Percentiles rank a stretch among this genome's conserved stretches.
These are phyloP conservation scores for Platycnemis pennipes DNA, from an alignment of 2,888 invertebrate genomes.

Conservation along the genomic window DNA sequence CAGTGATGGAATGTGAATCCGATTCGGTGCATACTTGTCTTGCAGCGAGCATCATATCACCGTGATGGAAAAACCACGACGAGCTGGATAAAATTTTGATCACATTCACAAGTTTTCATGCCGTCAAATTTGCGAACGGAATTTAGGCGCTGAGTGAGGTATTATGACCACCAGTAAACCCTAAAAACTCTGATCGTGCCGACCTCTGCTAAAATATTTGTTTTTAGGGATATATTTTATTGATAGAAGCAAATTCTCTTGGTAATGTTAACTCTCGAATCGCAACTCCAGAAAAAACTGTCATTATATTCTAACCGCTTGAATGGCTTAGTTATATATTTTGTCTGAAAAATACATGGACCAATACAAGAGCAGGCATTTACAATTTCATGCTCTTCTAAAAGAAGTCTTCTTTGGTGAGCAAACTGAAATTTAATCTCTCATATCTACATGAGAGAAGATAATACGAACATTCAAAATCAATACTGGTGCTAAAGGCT, in stretches of 20 bases:
- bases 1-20: not conserved
- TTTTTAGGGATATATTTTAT: not conserved
- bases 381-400: no score
- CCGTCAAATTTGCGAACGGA: not conserved
- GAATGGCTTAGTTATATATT: no score
- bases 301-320: no score
- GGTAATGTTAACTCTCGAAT: no score
- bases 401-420: no score
- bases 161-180: not conserved
- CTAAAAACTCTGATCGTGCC: not conserved
- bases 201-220: not conserved
- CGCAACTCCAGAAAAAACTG: no score
- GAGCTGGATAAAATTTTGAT: not conserved
- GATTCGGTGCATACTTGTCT: not conserved
- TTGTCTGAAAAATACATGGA: no score
- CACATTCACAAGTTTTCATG: not conserved
- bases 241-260: not conserved
- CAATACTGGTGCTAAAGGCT: no score
- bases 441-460: no score
- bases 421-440: no score
- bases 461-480: no score
- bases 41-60: not conserved
- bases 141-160: not conserved
- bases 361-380: no score
- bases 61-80: not conserved